Conservation (phyloP, 2,888 invertebrate genomes). For the Drosophila tripunctata region DNA sequence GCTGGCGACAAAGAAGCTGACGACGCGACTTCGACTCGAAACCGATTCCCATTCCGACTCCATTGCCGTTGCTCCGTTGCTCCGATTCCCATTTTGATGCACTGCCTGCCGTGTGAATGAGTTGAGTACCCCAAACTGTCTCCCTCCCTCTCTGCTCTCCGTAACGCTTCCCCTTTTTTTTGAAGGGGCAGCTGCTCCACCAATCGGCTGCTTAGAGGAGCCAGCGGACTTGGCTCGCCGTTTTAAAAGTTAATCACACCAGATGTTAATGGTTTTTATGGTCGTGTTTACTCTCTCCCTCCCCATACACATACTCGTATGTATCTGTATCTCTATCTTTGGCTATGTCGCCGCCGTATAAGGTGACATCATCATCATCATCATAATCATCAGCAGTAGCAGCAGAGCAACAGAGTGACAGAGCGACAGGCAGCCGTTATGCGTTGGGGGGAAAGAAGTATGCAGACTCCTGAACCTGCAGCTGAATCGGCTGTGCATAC, state of each 20-base stretch:
- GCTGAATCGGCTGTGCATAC: not conserved
- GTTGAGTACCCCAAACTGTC: slow-evolving; percentile 26
- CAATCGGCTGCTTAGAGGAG: slow-evolving; percentile 62
- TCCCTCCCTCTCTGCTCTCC: not conserved
- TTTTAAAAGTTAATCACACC: slow-evolving; percentile 82
- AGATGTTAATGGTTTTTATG: slow-evolving; percentile 83
- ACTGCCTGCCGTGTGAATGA: slow-evolving; percentile 77
- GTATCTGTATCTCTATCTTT: slow-evolving; percentile 20
- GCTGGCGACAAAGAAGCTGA: slow-evolving; percentile 73
- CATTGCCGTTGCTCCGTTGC: slow-evolving; percentile 19
- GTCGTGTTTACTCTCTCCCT: slow-evolving; percentile 64
- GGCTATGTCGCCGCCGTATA: slow-evolving; percentile 20
- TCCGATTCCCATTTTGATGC: slow-evolving; percentile 46
- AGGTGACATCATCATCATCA: slow-evolving; percentile 45
- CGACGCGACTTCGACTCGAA: slow-evolving; percentile 47
- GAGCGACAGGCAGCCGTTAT: slow-evolving; percentile 36
- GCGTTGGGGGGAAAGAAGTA: not conserved
- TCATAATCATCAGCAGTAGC: slow-evolving; percentile 31
- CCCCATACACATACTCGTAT: not conserved
- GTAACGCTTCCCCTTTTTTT: slow-evolving; percentile 8
- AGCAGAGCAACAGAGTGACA: too few species aligned
- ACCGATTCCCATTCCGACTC: not conserved
- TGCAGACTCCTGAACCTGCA: slow-evolving; percentile 28
- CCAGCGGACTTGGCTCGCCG: slow-evolving; percentile 51
- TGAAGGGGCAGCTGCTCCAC: slow-evolving; percentile 47